phyloP scores from a whole-genome alignment of 2,888 invertebrate genomes.

The Julus scanicus region DNA sequence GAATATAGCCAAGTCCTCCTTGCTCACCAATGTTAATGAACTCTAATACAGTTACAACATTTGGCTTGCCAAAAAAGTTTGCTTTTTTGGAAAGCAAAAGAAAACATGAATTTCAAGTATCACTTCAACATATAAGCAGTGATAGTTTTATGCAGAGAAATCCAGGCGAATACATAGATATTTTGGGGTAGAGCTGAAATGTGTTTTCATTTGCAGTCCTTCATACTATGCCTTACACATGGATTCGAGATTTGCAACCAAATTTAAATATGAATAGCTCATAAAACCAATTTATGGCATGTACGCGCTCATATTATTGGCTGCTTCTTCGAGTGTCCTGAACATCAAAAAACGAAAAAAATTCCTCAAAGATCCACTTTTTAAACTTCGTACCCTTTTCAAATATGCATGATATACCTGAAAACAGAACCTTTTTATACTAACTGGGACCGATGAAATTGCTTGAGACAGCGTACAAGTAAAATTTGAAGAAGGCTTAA shows the following conservation, averaged over 20 bases:
- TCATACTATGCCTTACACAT: not conserved
- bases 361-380: not conserved
- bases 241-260: not conserved
- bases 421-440: too few species aligned
- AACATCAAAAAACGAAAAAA: not conserved
- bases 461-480: too few species aligned
- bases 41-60: not conserved
- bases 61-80: not conserved
- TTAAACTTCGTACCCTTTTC: not conserved
- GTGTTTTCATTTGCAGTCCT: constrained; percentile 8
- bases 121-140: not conserved
- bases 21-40: not conserved
- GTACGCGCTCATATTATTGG: not conserved
- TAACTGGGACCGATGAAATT: too few species aligned
- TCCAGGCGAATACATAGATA: not conserved
- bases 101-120: constrained; percentile 37
- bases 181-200: constrained; percentile 1
- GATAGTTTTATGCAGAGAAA: constrained; percentile 31
- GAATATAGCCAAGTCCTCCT: constrained; percentile 1
- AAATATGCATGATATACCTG: not conserved
- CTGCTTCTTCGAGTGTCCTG: not conserved
- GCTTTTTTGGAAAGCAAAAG: not conserved
- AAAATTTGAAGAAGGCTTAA: too few species aligned
- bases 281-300: constrained; percentile 24
- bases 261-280: constrained; percentile 45